Conservation (phyloP, 2,797 vertebrate species). For the Mastacembelus armatus region DNA sequence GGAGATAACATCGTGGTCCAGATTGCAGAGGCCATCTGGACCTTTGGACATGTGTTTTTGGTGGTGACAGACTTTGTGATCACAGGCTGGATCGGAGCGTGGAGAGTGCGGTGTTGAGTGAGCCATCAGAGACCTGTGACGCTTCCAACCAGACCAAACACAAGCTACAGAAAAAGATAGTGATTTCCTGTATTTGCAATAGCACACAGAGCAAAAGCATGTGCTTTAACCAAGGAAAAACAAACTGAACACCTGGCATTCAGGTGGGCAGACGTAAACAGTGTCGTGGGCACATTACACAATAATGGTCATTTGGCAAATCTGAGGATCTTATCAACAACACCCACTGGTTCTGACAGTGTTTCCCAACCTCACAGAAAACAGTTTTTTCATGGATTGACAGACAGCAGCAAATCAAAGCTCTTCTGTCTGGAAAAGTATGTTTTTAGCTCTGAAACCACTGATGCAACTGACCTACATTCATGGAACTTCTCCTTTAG, state of each 20-base stretch:
- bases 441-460: slow-evolving; percentile 25
- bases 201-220: slow-evolving; percentile 4
- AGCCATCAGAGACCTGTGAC: slow-evolving; percentile 49
- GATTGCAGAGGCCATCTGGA: slow-evolving; percentile 91
- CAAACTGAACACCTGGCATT: slow-evolving; percentile 36
- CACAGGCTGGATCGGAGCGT: slow-evolving; percentile 58
- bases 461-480: slow-evolving; percentile 56
- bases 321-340: slow-evolving; percentile 40
- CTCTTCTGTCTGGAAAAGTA: background rate
- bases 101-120: slow-evolving; percentile 55
- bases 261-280: slow-evolving; percentile 56
- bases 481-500: slow-evolving; percentile 40
- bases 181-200: too few species aligned
- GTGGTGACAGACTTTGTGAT: slow-evolving; percentile 62
- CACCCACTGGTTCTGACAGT: slow-evolving; percentile 11
- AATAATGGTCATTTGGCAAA: slow-evolving; percentile 50
- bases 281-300: slow-evolving; percentile 15
- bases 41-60: slow-evolving; percentile 77
- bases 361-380: slow-evolving; percentile 31
- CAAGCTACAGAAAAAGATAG: background rate
- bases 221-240: slow-evolving; percentile 12
- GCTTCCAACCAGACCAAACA: slow-evolving; percentile 9
- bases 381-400: slow-evolving; percentile 7
- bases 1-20: slow-evolving; percentile 81
- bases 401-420: slow-evolving; percentile 35